phyloP scores from a whole-genome alignment of 2,888 invertebrate genomes.

The Marasmarcha lunaedactyla region DNA sequence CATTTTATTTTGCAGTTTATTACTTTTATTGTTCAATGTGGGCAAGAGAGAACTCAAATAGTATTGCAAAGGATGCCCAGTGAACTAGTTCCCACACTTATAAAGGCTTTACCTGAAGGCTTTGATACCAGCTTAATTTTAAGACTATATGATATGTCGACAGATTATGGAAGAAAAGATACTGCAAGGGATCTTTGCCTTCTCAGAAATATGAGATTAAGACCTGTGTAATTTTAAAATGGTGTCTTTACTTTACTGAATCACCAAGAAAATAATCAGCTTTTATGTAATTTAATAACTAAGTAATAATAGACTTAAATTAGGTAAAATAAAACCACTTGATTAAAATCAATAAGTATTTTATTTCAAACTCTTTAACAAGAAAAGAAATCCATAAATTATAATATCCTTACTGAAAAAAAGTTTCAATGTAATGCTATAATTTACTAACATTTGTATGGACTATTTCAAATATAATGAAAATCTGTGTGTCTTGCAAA shows the following conservation, averaged over 20 bases:
- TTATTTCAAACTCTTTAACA: no score
- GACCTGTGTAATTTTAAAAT: constrained; percentile 45
- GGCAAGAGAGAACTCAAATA: constrained; percentile 76
- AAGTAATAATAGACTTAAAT: neutral
- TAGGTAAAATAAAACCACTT: neutral
- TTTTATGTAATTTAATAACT: neutral
- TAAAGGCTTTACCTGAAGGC: constrained; percentile 83
- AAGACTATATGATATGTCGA: constrained; percentile 83
- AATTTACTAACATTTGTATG: no score
- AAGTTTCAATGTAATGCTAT: no score
- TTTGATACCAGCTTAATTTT: constrained; percentile 81
- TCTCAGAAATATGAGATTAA: constrained; percentile 82
- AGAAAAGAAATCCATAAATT: no score
- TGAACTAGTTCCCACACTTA: constrained; percentile 81
- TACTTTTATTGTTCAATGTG: constrained; percentile 80
- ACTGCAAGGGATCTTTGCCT: constrained; percentile 91
- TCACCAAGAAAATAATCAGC: no score
- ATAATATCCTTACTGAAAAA: no score
- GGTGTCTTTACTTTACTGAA: no score
- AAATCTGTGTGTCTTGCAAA: no score
- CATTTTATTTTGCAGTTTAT: constrained; percentile 86
- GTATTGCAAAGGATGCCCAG: constrained; percentile 82
- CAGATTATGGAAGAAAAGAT: constrained; percentile 81
- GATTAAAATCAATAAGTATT: no score
- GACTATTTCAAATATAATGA: no score